phyloP scores from a whole-genome alignment of 2,888 invertebrate species.

The Zhuqinia jingwanae region DNA sequence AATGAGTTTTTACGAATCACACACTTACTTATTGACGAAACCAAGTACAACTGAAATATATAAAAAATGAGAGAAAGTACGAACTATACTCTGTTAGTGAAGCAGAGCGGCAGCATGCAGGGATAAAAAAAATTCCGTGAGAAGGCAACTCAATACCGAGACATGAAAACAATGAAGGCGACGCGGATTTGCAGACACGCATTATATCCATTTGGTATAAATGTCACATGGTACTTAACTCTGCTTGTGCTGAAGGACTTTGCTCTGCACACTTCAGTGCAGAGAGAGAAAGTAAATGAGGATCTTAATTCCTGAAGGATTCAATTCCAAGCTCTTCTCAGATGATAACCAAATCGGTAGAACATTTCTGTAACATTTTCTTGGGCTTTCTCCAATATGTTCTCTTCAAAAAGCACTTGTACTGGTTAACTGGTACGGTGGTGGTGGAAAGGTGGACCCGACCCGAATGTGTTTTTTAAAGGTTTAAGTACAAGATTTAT shows the following conservation, averaged over 20 bases:
- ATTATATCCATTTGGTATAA: background rate
- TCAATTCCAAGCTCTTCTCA: background rate
- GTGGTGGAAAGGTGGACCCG: background rate
- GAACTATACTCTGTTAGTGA: no score
- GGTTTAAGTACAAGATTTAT: constrained; percentile 27
- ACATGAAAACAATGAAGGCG: background rate
- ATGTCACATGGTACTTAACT: background rate
- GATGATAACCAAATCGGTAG: background rate
- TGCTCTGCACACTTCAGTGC: background rate
- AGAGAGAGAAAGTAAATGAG: constrained; percentile 11
- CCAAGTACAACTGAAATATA: no score
- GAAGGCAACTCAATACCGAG: background rate
- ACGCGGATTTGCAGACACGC: background rate
- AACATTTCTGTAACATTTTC: background rate
- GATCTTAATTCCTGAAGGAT: constrained; percentile 55
- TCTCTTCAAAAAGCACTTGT: no score
- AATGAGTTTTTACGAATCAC: background rate
- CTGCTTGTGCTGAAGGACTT: background rate
- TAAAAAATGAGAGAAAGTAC: no score
- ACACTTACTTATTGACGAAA: background rate
- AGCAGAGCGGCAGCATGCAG: background rate
- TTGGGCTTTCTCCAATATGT: constrained; percentile 1
- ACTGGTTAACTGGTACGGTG: no score
- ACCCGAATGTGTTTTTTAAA: background rate
- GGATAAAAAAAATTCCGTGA: background rate